Percentiles rank a stretch among this genome's conserved stretches.
Conservation (phyloP, 2,113 vertebrate genomes). For the Shinisaurus crocodilurus region DNA sequence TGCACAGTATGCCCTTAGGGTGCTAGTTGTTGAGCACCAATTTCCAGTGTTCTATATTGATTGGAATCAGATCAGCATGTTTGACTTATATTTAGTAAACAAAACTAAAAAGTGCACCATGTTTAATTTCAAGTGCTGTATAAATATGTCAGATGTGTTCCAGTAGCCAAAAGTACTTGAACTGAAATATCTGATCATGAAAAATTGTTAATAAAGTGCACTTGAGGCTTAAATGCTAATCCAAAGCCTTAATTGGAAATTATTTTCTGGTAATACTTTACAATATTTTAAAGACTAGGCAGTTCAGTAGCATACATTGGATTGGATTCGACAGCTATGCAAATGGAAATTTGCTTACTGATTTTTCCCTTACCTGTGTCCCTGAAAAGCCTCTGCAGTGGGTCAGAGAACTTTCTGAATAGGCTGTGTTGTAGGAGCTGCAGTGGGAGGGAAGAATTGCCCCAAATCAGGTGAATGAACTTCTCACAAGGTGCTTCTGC, state of each 20-base stretch:
- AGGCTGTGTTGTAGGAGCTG: too few relatives aligned
- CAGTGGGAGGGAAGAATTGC: too few relatives aligned
- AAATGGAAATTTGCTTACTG: too few relatives aligned
- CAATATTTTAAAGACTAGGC: background rate
- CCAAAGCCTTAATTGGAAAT: background rate
- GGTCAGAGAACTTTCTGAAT: too few relatives aligned
- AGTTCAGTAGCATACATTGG: background rate
- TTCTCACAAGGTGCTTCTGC: too few relatives aligned
- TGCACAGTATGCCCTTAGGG: background rate
- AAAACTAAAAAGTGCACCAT: background rate
- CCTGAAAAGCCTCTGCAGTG: too few relatives aligned
- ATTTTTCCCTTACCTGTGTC: too few relatives aligned
- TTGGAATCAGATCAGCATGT: background rate
- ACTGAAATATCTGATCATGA: background rate
- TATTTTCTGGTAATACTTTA: background rate
- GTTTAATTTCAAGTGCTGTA: background rate
- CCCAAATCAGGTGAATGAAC: too few relatives aligned
- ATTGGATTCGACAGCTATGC: background rate
- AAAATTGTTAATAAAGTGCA: background rate
- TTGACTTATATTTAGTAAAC: background rate
- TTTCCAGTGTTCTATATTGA: background rate
- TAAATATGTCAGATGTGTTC: background rate
- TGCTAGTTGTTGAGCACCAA: background rate
- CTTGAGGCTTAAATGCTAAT: background rate
- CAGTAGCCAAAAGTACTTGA: background rate